Percentiles rank a stretch among this genome's conserved stretches.
Conservation (phyloP, 2,113 vertebrate species). For the cattle (Bos taurus) region ARS-UCD2.0 NC_037333.1:61919501-61920000, state of each 20-base stretch:
- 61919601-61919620: background rate
- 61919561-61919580: background rate
- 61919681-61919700: background rate
- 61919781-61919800: background rate
- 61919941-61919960: background rate
- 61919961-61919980: background rate
- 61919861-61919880: background rate
- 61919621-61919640: background rate
- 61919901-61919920: background rate
- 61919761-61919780: background rate
- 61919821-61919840: background rate
- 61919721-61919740: background rate
- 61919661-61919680: background rate
- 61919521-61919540: background rate
- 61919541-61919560: background rate
- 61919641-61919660: background rate
- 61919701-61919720: background rate
- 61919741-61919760: background rate
- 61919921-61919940: background rate
- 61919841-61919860: background rate
- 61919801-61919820: background rate
- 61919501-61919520: background rate
- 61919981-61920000: constrained; percentile 79
- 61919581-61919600: background rate
- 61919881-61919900: background rate